A percentile compares a stretch with the other conserved stretches of the same genome.
These are phyloP conservation scores for Tapirus indicus DNA, from an alignment of 2,797 vertebrate genomes.

Conservation along the genomic window DNA sequence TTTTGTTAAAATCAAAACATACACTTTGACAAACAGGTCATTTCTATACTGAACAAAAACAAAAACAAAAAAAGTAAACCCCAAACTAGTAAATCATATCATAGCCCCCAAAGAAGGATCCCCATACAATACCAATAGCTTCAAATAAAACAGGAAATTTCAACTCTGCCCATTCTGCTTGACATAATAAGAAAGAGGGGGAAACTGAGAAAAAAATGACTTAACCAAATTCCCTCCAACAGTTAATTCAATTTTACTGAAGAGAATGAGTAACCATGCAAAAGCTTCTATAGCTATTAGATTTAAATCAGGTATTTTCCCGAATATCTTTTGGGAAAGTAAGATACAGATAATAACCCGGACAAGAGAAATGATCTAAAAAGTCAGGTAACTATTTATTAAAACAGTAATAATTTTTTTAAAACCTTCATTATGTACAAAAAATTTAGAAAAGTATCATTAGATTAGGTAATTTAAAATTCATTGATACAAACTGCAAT, in stretches of 20 bases:
- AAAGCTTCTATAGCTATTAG: constrained; percentile 16
- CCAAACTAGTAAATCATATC: background rate
- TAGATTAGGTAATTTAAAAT: background rate
- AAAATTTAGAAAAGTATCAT: constrained; percentile 16
- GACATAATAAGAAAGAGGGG: background rate
- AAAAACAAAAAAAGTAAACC: background rate
- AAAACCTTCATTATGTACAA: constrained; percentile 29
- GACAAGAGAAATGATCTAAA: constrained; percentile 22
- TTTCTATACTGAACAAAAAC: background rate
- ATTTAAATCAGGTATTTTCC: constrained; percentile 40
- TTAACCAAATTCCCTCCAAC: constrained; percentile 42
- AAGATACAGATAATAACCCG: background rate
- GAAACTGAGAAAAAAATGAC: background rate
- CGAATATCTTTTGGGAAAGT: constrained; percentile 43
- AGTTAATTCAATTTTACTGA: constrained; percentile 42
- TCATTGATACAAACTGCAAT: constrained; percentile 28
- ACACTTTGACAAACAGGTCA: background rate
- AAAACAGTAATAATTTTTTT: background rate
- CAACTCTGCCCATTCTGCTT: background rate
- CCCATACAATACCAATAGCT: background rate
- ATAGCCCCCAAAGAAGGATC: background rate
- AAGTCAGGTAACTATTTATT: constrained; percentile 8
- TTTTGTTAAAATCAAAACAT: background rate
- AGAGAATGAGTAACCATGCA: constrained; percentile 48
- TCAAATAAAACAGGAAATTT: background rate